phyloP scores from a whole-genome alignment of 1,140 invertebrate species.

The Drosophila sucinea region DNA sequence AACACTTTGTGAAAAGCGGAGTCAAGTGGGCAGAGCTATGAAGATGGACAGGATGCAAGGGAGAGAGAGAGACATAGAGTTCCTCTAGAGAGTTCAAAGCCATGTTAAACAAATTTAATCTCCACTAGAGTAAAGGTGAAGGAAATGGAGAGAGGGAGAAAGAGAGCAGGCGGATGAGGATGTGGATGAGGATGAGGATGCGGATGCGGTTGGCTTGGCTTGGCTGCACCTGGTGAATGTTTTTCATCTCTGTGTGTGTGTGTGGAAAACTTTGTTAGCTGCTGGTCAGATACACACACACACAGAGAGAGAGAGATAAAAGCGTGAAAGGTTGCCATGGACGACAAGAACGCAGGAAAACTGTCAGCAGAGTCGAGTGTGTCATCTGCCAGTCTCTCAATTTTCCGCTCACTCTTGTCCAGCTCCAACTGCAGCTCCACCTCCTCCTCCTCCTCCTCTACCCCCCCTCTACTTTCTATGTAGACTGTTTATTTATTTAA shows the following conservation, averaged over 20 bases:
- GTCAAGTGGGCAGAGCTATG: neutral
- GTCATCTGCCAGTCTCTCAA: conserved; percentile 22
- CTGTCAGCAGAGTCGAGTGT: conserved; percentile 33
- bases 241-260: conserved; percentile 15
- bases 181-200: conserved; percentile 6
- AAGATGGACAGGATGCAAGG: neutral
- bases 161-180: neutral
- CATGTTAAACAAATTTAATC: conserved; percentile 82
- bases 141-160: conserved; percentile 23
- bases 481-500: conserved; percentile 65
- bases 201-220: conserved; percentile 45
- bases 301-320: conserved; percentile 15
- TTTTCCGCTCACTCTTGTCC: neutral
- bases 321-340: conserved; percentile 40
- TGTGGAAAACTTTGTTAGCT: conserved; percentile 59
- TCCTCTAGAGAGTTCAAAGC: conserved; percentile 52
- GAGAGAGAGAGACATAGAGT: conserved; percentile 1
- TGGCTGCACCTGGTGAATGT: conserved; percentile 40
- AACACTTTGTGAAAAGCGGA: conserved; percentile 48
- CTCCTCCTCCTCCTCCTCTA: neutral
- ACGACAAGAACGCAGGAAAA: neutral
- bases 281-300: conserved; percentile 32
- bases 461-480: neutral
- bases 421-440: conserved; percentile 26
- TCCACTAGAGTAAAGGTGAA: conserved; percentile 54